A percentile compares a stretch with the other conserved stretches of the same genome.
Conservation (phyloP, 1,140 invertebrate species). For the Agrilus planipennis region DNA sequence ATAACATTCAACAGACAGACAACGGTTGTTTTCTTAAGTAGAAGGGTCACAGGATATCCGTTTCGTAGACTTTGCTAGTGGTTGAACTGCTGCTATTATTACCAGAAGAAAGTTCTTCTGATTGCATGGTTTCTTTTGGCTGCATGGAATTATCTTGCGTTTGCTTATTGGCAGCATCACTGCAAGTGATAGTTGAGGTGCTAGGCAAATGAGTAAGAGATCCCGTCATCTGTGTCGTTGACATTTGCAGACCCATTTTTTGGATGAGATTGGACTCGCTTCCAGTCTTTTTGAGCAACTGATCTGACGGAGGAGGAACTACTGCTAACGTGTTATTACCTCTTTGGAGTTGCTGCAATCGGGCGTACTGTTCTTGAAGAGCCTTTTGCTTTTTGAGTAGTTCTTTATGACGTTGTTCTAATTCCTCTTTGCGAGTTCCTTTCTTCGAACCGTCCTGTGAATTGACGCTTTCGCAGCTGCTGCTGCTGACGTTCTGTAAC, state of each 20-base stretch:
- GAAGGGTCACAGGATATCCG: conserved; percentile 68
- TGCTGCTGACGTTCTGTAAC: conserved; percentile 38
- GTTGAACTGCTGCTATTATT: conserved; percentile 33
- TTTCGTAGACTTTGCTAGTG: conserved; percentile 73
- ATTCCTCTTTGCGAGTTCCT: conserved; percentile 51
- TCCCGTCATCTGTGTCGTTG: conserved; percentile 46
- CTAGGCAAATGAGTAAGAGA: conserved; percentile 48
- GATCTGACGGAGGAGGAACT: conserved; percentile 45
- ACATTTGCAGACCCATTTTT: conserved; percentile 66
- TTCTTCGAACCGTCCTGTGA: conserved; percentile 53
- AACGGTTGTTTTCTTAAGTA: conserved; percentile 18
- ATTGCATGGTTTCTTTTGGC: conserved; percentile 9
- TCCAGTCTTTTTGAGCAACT: conserved; percentile 73
- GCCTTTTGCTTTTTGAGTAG: conserved; percentile 73
- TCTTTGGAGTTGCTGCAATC: conserved; percentile 72
- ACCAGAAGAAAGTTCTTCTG: conserved; percentile 26
- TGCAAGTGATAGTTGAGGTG: conserved; percentile 23
- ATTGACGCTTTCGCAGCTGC: conserved; percentile 66
- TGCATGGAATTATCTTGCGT: conserved; percentile 6
- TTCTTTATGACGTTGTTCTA: conserved; percentile 77
- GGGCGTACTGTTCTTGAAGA: conserved; percentile 77
- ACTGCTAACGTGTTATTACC: conserved; percentile 49
- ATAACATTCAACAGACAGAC: conserved; percentile 23
- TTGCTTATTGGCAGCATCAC: conserved; percentile 15
- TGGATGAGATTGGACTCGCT: conserved; percentile 75